phyloP scores from a whole-genome alignment of 2,888 invertebrate species.

The Sarcophaga variegata region DNA sequence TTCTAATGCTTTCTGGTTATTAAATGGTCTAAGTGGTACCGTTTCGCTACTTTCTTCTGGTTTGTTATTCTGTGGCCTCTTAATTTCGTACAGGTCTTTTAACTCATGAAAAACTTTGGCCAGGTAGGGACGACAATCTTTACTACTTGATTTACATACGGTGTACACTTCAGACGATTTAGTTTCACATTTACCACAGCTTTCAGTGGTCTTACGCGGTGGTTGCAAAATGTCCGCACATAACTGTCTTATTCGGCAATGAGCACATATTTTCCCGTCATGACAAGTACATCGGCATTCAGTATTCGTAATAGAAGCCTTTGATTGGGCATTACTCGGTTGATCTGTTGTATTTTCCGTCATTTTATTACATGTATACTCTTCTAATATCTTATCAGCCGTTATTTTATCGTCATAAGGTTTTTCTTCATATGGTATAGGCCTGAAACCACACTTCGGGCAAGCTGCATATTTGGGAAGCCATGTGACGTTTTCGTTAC shows the following conservation, averaged over 20 bases:
- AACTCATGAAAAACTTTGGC: constrained; percentile 78
- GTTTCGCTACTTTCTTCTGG: constrained; percentile 46
- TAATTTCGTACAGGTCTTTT: constrained; percentile 76
- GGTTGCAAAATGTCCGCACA: constrained; percentile 74
- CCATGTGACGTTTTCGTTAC: constrained; percentile 77
- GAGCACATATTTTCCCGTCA: constrained; percentile 72
- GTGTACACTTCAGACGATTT: constrained; percentile 71
- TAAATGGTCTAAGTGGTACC: background rate
- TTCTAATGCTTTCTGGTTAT: background rate
- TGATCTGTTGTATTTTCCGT: constrained; percentile 7
- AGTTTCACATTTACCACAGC: constrained; percentile 68
- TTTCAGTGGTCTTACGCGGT: constrained; percentile 15
- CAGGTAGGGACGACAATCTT: constrained; percentile 76
- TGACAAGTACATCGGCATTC: constrained; percentile 74
- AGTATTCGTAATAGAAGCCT: background rate
- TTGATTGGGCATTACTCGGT: constrained; percentile 4
- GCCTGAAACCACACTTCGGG: constrained; percentile 78
- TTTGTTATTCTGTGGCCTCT: constrained; percentile 68
- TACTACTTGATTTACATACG: constrained; percentile 71
- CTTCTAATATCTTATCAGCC: constrained; percentile 76
- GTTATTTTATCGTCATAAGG: constrained; percentile 76
- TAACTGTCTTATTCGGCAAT: constrained; percentile 76
- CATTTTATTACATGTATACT: constrained; percentile 70
- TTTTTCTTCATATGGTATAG: constrained; percentile 72
- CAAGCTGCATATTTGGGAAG: constrained; percentile 81